phyloP scores from a whole-genome alignment of 2,797 vertebrate species.

The Aythya fuligula region DNA sequence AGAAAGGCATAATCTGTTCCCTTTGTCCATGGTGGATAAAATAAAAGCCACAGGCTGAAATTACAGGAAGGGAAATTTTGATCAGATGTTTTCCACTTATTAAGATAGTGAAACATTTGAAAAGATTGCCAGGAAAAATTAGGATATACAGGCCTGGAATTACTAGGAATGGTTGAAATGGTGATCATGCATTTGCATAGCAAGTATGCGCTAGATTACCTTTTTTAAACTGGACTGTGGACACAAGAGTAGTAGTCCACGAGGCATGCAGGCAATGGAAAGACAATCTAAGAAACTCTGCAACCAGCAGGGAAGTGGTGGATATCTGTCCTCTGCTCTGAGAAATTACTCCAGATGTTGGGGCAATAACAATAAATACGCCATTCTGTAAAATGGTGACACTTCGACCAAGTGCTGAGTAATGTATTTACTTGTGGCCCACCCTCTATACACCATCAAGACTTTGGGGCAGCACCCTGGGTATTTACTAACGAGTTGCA shows the following conservation, averaged over 20 bases:
- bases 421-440: background rate
- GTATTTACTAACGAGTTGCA: slow-evolving; percentile 11
- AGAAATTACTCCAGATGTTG: background rate
- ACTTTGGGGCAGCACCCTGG: background rate
- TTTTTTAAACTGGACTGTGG: background rate
- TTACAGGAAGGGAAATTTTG: slow-evolving; percentile 33
- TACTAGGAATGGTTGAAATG: background rate
- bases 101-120: background rate
- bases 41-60: slow-evolving; percentile 15
- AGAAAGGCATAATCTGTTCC: slow-evolving; percentile 22
- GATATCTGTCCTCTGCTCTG: background rate
- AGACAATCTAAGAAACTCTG: background rate
- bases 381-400: background rate
- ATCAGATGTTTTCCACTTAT: slow-evolving; percentile 8
- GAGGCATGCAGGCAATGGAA: background rate
- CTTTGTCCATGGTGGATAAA: background rate
- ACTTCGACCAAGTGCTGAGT: background rate
- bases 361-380: background rate
- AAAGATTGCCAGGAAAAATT: background rate
- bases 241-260: background rate
- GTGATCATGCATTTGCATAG: background rate
- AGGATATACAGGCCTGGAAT: background rate
- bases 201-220: background rate
- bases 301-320: background rate
- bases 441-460: background rate